Evolutionary conservation across 2,797 vertebrate species (phyloP), one percentile per base, ranked within the genome.

Genomic region (Trematomus bernacchii): DNA sequence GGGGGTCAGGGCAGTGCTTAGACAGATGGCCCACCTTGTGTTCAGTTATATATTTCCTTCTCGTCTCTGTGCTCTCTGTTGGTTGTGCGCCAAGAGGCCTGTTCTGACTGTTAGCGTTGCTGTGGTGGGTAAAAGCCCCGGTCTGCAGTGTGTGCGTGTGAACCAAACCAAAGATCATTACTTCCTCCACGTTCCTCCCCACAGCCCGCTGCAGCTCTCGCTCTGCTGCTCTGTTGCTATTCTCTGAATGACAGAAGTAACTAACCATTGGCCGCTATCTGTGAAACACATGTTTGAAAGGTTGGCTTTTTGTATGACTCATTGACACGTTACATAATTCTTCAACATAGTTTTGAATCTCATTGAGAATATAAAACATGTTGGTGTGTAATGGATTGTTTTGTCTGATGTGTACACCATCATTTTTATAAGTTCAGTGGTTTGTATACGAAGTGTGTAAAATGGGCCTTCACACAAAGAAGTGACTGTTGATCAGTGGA

Each of bases 161-260:
- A 88, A 82, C 63, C 70, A 74, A 87, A 60, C 68, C 70, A 87
- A 47, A 84, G 63, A 79, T 80, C 81, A 68, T 76, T 53, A 89
- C 85, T 91, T 93, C 91, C 84, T 87, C 87, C 33, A 6, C 47
- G 51, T 67, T 44, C 65, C 66, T 80, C 71, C 85, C 89, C 88
- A 83, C 91, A 91, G 84, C 71, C 50, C 77, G 70, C 75, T 74
- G 23, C 51, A 65, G 63, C 78, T 80, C 58, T 61, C 14, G 1
- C 58, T 82, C 65, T 67, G 63, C 74, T 59, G 60, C 66, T 59
- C 18, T 60, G 37, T 47, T 73, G 37, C 69, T 80, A 1, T 44
- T 75, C 46, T 83, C 67, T 75, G 50, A 79, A 44, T 77, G 83
- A 71, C 76, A 83, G 10, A 74, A 65, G 55, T 63, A 0, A 60